Base-by-base conservation (phyloP, 2,797 vertebrate species). In the Steatocranus sp. region DNA sequence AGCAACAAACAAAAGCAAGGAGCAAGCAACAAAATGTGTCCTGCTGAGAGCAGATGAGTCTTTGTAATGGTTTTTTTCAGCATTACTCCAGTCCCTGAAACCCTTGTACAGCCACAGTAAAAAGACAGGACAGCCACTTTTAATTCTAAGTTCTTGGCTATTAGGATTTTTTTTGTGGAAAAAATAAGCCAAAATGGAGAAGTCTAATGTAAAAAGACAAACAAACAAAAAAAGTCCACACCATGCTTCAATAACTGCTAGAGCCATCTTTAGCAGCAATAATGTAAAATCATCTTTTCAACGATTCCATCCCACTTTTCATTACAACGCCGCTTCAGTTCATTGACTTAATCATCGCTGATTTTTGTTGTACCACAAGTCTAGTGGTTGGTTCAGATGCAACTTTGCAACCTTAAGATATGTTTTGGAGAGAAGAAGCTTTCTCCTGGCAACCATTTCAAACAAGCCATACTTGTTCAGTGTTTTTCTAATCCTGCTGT, bases 401-500 rank as follows among this genome's bases (percentile, higher is more conserved):
- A 66, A 66, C 61, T 38, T 41, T 41, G 12, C 34, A 66, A 66
- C 34, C 34, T 2, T 8, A 41, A 66, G 61, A 38, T 12, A 20
- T 66, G 34, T 14, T 41, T 23, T 23, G 1, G 11, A 66, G 11
- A 66, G 61, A 20, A 63, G 58, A 63, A 20, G 18, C 12, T 66
- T 41, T 66, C n/a, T 6, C 61, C 61, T 66, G 61, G 34, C 61
- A 23, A 66, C 5, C n/a, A 23, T 66, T 66, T 38, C 58, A 36
- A 63, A 36, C 32, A 63, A 20, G 58, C 18, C 32, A 36, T 36
- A 36, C 58, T 63, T 63, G 58, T 36, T 63, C 32, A 36, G 32
- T 63, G 32, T 63, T 63, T 63, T 63, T 63, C 18, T 63, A 36
- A 63, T 38, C 58, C n/a, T 68, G 36, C 5, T 66, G 61, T 41